Evolutionary conservation across 2,113 vertebrate genomes (phyloP).

Genomic region (Strigops habroptila): DNA sequence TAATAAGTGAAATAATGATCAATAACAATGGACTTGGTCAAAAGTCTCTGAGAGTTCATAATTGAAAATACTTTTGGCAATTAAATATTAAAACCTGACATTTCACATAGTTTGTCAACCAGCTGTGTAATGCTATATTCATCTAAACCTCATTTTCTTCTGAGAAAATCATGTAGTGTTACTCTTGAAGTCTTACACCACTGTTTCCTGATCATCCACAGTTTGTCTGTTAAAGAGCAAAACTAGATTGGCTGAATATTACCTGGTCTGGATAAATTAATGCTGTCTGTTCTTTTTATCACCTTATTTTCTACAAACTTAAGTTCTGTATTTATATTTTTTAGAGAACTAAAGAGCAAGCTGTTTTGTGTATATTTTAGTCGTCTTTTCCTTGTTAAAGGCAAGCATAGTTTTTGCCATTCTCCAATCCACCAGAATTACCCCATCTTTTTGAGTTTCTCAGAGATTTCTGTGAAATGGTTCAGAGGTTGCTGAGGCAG

Average conservation of each 20-base stretch:
- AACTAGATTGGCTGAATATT: not conserved
- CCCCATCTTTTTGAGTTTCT: not conserved
- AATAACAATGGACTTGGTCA: not conserved
- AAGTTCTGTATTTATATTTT: not conserved
- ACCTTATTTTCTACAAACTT: not conserved
- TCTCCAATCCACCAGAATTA: not conserved
- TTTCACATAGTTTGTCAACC: not conserved
- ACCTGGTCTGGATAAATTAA: not conserved
- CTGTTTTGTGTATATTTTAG: not conserved
- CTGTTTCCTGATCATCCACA: not conserved
- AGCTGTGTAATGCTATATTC: not conserved
- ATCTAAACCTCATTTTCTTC: not conserved
- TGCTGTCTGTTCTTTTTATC: not conserved
- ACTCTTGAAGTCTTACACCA: not conserved
- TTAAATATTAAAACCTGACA: not conserved
- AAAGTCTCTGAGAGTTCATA: not conserved
- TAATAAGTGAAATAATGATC: not conserved
- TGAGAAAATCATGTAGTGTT: not conserved
- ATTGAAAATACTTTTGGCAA: conserved; percentile 6
- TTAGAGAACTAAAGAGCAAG: not conserved
- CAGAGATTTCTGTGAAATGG: not conserved
- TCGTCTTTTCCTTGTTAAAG: not conserved
- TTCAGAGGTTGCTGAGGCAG: not conserved
- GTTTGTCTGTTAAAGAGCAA: not conserved
- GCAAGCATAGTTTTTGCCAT: not conserved